A percentile compares a stretch with the other conserved stretches of the same genome.
phyloP scores from a whole-genome alignment of 2,888 invertebrate species.

The Caenorhabditis wallacei region DNA sequence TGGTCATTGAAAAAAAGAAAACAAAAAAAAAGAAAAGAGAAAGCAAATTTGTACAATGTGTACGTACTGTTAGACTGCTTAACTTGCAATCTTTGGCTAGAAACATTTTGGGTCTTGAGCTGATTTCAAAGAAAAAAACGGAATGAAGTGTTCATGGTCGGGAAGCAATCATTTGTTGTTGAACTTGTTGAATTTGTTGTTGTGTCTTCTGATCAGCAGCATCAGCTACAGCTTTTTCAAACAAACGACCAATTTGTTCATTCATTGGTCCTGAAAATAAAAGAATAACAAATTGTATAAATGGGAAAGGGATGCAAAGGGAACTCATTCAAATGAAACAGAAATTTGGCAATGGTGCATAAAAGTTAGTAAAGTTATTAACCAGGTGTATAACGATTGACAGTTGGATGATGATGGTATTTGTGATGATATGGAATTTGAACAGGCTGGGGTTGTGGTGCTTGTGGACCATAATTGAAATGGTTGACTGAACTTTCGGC shows the following conservation, averaged over 20 bases:
- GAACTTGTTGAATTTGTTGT: conserved; percentile 49
- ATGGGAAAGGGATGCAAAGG: conserved; percentile 1
- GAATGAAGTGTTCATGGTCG: conserved; percentile 39
- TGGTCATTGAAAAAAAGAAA: conserved; percentile 41
- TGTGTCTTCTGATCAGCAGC: conserved; percentile 67
- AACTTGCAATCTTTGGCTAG: conserved; percentile 60
- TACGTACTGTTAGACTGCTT: conserved; percentile 65
- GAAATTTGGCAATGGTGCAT: conserved; percentile 8
- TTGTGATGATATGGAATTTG: conserved; percentile 63
- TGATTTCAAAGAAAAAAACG: conserved; percentile 5
- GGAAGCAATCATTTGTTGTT: conserved; percentile 39
- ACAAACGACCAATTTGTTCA: conserved; percentile 74
- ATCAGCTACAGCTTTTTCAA: conserved; percentile 74
- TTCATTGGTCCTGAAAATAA: conserved; percentile 73
- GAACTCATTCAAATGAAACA: conserved; percentile 18
- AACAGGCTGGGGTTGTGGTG: conserved; percentile 47
- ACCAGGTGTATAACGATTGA: conserved; percentile 48
- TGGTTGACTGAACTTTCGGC: conserved; percentile 72
- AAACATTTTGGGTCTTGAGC: conserved; percentile 25
- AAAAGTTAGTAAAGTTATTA: conserved; percentile 50
- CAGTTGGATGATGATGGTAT: conserved; percentile 50
- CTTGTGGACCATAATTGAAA: conserved; percentile 64
- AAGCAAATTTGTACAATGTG: conserved; percentile 56
- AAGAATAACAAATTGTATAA: background rate
- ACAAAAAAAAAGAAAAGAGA: conserved; percentile 11